Evolutionary conservation across 2,113 vertebrate genomes (phyloP).

Genomic region (Hippocampus mohnikei): DNA sequence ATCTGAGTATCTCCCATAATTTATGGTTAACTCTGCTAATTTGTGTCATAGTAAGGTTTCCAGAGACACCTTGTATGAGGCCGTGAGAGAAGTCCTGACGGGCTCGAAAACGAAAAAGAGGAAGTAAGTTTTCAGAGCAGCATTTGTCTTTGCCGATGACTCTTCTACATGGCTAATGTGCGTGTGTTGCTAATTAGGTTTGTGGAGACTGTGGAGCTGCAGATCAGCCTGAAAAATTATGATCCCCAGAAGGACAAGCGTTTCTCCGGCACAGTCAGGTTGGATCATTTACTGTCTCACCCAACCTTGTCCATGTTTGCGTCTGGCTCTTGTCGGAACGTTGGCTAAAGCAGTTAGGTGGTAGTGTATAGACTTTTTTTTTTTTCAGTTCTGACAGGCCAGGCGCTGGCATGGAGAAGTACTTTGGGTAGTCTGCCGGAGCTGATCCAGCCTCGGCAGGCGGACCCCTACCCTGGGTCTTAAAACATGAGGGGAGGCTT

Average conservation of each 20-base stretch:
- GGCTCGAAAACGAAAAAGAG: slow-evolving; percentile 81
- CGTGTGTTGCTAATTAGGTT: slow-evolving; percentile 73
- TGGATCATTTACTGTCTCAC: slow-evolving; percentile 80
- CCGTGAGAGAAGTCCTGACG: slow-evolving; percentile 86
- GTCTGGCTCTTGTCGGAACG: slow-evolving; percentile 49
- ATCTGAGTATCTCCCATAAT: no score
- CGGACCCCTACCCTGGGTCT: slow-evolving; percentile 99
- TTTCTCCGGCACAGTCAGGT: slow-evolving; percentile 99
- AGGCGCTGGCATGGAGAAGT: slow-evolving; percentile 63
- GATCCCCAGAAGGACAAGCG: slow-evolving; percentile 99
- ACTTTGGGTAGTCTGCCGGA: slow-evolving; percentile 84
- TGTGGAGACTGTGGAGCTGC: slow-evolving; percentile 90
- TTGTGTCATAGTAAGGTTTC: slow-evolving; percentile 84
- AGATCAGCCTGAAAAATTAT: slow-evolving; percentile 99
- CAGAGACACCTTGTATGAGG: slow-evolving; percentile 91
- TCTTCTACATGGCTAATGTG: neutral
- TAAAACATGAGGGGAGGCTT: slow-evolving; percentile 96
- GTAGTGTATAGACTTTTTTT: neutral
- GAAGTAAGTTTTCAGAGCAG: slow-evolving; percentile 72
- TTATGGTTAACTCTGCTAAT: neutral
- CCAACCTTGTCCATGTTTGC: slow-evolving; percentile 75
- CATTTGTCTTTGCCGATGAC: rapidly evolving
- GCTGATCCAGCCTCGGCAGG: slow-evolving; percentile 62
- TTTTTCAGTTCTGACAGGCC: slow-evolving; percentile 21
- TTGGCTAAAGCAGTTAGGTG: neutral